phyloP scores from a whole-genome alignment of 2,797 vertebrate species.

The Tokudaia tokunoshimensis region DNA sequence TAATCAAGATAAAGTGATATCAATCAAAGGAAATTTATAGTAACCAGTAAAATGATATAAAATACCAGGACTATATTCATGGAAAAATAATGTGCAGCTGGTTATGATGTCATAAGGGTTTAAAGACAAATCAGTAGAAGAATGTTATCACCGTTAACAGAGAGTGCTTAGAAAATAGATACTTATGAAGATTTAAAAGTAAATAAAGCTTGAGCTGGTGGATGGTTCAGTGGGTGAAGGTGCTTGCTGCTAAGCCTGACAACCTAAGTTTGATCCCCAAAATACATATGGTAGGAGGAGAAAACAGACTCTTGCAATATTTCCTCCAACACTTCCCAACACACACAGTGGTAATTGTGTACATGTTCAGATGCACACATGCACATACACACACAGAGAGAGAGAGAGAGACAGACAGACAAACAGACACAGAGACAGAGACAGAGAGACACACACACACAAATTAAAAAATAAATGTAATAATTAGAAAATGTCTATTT shows the following conservation, averaged over 20 bases:
- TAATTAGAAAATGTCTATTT: not conserved
- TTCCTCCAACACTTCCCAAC: not conserved
- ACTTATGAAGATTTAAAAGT: not conserved
- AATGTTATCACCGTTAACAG: not conserved
- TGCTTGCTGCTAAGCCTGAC: not conserved
- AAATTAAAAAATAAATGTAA: not conserved
- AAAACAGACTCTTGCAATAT: not conserved
- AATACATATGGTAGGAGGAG: not conserved
- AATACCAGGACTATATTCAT: not conserved
- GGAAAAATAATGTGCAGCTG: not conserved
- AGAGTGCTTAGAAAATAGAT: not conserved
- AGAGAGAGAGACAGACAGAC: too few relatives aligned
- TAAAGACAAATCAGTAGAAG: not conserved
- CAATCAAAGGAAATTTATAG: not conserved
- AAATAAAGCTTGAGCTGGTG: not conserved
- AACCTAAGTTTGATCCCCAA: not conserved
- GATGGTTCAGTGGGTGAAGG: not conserved
- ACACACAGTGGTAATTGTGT: not conserved
- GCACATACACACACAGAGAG: too few relatives aligned
- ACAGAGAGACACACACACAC: not conserved
- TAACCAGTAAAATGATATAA: not conserved
- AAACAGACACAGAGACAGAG: too few relatives aligned
- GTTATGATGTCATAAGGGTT: not conserved
- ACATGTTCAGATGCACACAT: too few relatives aligned
- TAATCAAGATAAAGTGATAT: not conserved